Percentiles rank a stretch among this genome's conserved stretches.
phyloP scores from a whole-genome alignment of 2,888 invertebrate species.

The Polydrusus pterygomalis region DNA sequence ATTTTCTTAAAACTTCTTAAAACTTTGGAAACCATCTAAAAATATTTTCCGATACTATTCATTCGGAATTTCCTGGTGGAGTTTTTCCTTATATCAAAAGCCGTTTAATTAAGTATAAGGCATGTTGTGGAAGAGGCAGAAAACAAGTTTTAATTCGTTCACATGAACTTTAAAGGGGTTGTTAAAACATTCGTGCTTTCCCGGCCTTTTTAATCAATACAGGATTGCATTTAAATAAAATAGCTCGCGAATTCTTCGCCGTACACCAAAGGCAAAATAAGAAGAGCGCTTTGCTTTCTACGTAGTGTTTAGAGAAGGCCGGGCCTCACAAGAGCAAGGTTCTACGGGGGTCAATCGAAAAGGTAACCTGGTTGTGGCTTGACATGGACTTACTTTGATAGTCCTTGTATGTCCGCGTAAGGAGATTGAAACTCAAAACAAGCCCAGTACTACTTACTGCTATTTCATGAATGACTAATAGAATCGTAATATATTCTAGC shows the following conservation, averaged over 20 bases:
- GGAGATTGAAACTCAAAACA: too few relatives aligned
- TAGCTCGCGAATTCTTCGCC: slow-evolving; percentile 66
- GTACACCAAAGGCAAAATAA: slow-evolving; percentile 52
- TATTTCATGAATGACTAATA: too few relatives aligned
- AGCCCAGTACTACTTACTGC: too few relatives aligned
- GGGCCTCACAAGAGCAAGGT: slow-evolving; percentile 19
- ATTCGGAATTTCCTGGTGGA: slow-evolving; percentile 48
- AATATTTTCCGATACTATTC: slow-evolving; percentile 54
- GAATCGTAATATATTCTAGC: too few relatives aligned
- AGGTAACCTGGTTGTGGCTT: neutral
- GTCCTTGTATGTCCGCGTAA: too few relatives aligned
- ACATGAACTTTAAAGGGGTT: slow-evolving; percentile 67
- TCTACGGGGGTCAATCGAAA: slow-evolving; percentile 3
- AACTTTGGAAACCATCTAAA: slow-evolving; percentile 43
- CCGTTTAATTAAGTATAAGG: slow-evolving; percentile 60
- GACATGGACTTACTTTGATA: too few relatives aligned
- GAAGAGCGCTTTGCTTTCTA: slow-evolving; percentile 42
- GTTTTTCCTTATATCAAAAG: slow-evolving; percentile 59
- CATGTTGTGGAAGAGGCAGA: slow-evolving; percentile 58
- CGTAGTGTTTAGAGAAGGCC: slow-evolving; percentile 34
- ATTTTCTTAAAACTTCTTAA: slow-evolving; percentile 26
- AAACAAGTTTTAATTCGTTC: slow-evolving; percentile 66
- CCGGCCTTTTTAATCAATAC: slow-evolving; percentile 68
- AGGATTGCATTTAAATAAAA: slow-evolving; percentile 68
- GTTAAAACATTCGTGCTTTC: slow-evolving; percentile 67